Evolutionary conservation across 2,797 vertebrate species (phyloP), one percentile per base, ranked within the genome.

Genomic region (Antrozous pallidus): DNA sequence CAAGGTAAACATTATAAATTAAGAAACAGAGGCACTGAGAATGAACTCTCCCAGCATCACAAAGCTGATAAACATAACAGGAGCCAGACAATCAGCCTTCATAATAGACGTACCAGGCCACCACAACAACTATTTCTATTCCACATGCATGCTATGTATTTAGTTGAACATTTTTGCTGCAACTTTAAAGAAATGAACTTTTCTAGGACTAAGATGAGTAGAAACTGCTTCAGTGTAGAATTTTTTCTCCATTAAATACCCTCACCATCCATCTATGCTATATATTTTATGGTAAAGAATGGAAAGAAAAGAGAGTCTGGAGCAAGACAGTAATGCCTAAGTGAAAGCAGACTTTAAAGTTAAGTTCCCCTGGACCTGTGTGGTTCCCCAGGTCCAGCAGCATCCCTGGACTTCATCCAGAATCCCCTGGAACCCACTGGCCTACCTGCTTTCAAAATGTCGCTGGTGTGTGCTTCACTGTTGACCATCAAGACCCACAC

Each of bases 71-170:
- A 33, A 31, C 14, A n/a, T 61, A 36, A 88, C 1, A 10, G 56
- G n/a, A 81, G 49, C 17, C 20, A 93, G 33, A 54, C 0, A 22
- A 8, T 22, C 17, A 24, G 12, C 11, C 33, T 79, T 9, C 20
- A 14, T 54, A 24, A 42, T 11, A 28, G 20, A 3, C 3, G 0
- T 10, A 28, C 17, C 26, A 58, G 26, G 42, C 2, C 1, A 4
- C 31, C n/a, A 24, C 8, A 13, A 4, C 22, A 13, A 4, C 22
- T 47, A 14, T 54, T 69, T 70, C 33, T 58, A 38, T 26, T 20
- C 26, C 31, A 69, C 8, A 3, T 9, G 17, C 0, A 31, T 14
- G 28, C 40, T 31, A 1, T 42, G 5, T 5, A 17, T 84, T 71
- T 83, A 7, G 26, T 1, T 33, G 4, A 20, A 5, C 20, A 17